Evolutionary conservation across 2,113 vertebrate species (phyloP), one percentile per base, ranked within the genome.

Genomic region (Amphilophus citrinellus): DNA sequence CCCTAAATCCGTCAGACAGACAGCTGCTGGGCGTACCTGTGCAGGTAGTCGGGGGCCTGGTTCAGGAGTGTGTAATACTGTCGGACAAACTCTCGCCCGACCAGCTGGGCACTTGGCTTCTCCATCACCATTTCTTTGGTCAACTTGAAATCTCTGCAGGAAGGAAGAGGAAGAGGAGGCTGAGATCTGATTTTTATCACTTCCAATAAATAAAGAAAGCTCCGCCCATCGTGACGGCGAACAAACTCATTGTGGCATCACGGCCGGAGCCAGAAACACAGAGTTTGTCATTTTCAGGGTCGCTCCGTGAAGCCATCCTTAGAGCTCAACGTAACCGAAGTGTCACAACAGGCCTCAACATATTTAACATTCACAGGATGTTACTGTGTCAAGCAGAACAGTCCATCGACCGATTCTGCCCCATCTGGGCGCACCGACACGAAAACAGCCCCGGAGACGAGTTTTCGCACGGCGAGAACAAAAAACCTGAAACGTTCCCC

Each of bases 81-180:
- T 95, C 98, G 97, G 96, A 99, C 98, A 79, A 99, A 99, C 92
- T 99, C 98, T 97, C 98, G 98, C 98, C 98, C 98, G 96, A 99
- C 98, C 96, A 99, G 98, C 98, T 99, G 98, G 98, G 98, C 98
- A 98, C 98, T 99, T 97, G 98, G 98, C 98, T 99, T 99, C 98
- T 99, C 98, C 98, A 99, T 99, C 97, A 99, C 98, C 98, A 99
- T 99, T 97, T 98, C 98, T 99, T 99, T 99, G 98, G 98, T 98
- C 96, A 97, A 94, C 96, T 97, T 96, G 93, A 95, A 93, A 92
- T 88, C 89, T 94, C 94, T 96, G 84, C 2, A 18, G 37, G 4
- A 10, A 62, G 0, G 6, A 17, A 6, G 22, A 66, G 17, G 13
- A 9, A 6, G 37, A 63, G n/a, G 11, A 20, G 22, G n/a, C 14